These are phyloP conservation scores for Diogma glabrata DNA, from an alignment of 2,888 invertebrate species.

Conservation along the genomic window DNA sequence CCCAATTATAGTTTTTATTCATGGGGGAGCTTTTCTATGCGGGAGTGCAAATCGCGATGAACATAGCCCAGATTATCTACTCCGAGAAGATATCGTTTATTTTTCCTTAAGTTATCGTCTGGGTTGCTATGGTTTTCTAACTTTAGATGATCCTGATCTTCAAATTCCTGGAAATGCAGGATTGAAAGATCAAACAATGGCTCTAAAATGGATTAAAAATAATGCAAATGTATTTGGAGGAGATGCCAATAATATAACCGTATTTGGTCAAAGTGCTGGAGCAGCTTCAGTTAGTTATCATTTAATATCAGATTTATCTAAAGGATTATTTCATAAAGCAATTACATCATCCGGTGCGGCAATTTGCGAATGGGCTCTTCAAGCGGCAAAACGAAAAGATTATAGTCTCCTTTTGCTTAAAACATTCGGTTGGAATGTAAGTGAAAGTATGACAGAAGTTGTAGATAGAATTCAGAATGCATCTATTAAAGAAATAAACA, in stretches of 20 bases:
- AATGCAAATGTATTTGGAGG: too few relatives aligned
- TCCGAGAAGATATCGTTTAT: constrained; percentile 47
- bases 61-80: constrained; percentile 44
- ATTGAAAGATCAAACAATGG: constrained; percentile 27
- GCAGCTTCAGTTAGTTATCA: background rate
- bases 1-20: constrained; percentile 52
- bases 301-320: too few relatives aligned
- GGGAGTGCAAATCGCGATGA: constrained; percentile 28
- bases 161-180: constrained; percentile 40
- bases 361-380: too few relatives aligned
- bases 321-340: too few relatives aligned
- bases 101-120: constrained; percentile 50
- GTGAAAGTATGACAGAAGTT: background rate
- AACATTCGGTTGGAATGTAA: background rate
- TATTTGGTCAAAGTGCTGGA: too few relatives aligned
- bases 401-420: background rate
- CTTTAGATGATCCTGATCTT: constrained; percentile 36
- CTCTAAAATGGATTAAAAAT: constrained; percentile 36
- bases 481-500: background rate
- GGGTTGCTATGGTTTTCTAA: constrained; percentile 40
- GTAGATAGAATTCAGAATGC: background rate
- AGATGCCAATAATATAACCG: too few relatives aligned
- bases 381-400: background rate
- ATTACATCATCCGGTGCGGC: too few relatives aligned
- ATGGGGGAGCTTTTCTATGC: constrained; percentile 49